phyloP scores from a whole-genome alignment of 2,113 vertebrate species.

The Desmodus rotundus region DNA sequence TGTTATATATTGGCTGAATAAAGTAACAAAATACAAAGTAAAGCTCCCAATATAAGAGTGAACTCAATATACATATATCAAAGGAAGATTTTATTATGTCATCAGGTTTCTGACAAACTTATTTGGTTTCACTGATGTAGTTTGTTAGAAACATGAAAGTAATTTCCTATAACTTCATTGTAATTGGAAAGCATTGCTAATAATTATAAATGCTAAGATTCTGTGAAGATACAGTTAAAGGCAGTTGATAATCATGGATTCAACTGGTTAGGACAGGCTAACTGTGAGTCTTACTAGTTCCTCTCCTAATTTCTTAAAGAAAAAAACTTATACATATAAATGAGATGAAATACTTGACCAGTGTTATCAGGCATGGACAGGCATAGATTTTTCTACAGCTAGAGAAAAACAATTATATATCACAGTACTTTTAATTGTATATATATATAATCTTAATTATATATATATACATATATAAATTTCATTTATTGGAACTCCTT shows the following conservation, averaged over 20 bases:
- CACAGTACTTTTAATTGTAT: too few relatives aligned
- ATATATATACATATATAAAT: too few relatives aligned
- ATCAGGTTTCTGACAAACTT: neutral
- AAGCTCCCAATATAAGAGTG: neutral
- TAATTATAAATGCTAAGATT: neutral
- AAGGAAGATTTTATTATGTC: neutral
- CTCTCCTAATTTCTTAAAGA: neutral
- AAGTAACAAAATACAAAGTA: neutral
- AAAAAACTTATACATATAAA: neutral
- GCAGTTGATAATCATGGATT: neutral
- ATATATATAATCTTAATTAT: too few relatives aligned
- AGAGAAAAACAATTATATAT: constrained; percentile 39
- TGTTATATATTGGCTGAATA: neutral
- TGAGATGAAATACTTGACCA: neutral
- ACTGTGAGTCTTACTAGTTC: neutral
- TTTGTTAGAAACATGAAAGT: constrained; percentile 1
- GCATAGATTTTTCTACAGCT: neutral
- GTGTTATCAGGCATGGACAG: neutral
- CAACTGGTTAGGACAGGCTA: neutral
- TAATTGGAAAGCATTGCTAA: neutral
- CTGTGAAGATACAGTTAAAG: neutral
- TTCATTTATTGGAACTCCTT: neutral
- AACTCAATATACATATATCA: neutral
- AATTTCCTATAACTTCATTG: neutral
- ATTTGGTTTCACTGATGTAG: neutral